Percentiles rank a stretch among this genome's conserved stretches.
Conservation (phyloP, 2,888 invertebrate species). For the Lycaena phlaeas region DNA sequence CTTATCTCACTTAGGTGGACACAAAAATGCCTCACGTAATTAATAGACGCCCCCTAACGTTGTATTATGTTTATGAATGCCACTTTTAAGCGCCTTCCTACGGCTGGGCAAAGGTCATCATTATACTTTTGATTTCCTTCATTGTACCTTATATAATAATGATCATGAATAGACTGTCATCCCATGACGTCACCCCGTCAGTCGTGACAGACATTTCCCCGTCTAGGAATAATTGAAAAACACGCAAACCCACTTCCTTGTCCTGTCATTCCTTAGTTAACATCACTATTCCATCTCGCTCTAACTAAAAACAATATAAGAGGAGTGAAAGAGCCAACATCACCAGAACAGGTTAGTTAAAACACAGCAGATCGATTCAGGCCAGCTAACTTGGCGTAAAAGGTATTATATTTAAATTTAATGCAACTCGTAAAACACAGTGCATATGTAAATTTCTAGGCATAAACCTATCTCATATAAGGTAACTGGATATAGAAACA, state of each 20-base stretch:
- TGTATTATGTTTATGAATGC: no score
- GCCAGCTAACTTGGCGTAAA: slow-evolving; percentile 1
- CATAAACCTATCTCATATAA: neutral
- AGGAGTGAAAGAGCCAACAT: neutral
- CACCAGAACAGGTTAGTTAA: neutral
- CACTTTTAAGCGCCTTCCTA: no score
- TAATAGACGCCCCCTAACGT: no score
- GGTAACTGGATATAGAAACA: neutral
- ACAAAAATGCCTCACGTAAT: no score
- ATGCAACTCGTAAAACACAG: neutral
- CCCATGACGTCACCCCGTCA: no score
- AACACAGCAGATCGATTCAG: neutral
- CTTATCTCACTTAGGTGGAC: no score
- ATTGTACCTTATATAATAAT: no score
- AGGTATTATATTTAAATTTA: neutral
- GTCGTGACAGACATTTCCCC: no score
- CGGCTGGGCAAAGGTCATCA: no score
- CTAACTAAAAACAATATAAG: neutral
- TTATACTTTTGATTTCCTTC: no score
- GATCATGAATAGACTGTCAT: no score
- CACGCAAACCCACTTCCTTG: neutral
- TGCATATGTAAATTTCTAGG: neutral
- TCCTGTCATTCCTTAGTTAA: slow-evolving; percentile 2
- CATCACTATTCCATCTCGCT: neutral
- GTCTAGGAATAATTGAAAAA: no score